These are phyloP conservation scores for Drosophila parabipectinata DNA, from an alignment of 1,140 invertebrate genomes.

Conservation along the genomic window DNA sequence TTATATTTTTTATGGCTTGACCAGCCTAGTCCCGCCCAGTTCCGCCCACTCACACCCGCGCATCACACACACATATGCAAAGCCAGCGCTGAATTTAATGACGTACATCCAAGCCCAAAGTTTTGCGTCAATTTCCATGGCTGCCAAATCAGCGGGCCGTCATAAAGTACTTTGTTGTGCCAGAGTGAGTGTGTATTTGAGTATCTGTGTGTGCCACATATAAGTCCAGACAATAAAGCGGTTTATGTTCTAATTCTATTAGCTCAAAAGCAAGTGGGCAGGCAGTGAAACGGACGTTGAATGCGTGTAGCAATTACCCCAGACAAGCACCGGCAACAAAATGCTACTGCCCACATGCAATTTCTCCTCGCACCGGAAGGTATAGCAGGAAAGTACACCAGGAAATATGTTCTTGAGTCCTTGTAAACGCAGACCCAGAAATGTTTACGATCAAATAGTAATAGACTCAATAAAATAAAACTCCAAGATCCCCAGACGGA, in stretches of 20 bases:
- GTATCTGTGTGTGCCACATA: slow-evolving; percentile 17
- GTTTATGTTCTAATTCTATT: slow-evolving; percentile 81
- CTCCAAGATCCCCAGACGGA: slow-evolving; percentile 5
- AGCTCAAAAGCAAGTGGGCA: slow-evolving; percentile 56
- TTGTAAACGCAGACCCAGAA: slow-evolving; percentile 11
- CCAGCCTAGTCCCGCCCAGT: slow-evolving; percentile 21
- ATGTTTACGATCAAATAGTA: slow-evolving; percentile 12
- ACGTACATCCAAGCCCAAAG: slow-evolving; percentile 42
- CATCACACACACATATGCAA: slow-evolving; percentile 34
- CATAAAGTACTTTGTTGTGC: slow-evolving; percentile 56
- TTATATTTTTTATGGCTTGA: slow-evolving; percentile 57
- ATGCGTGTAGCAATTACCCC: slow-evolving; percentile 68
- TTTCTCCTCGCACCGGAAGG: slow-evolving; percentile 6
- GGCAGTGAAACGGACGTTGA: slow-evolving; percentile 41
- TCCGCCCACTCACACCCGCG: neutral
- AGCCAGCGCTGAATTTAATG: slow-evolving; percentile 60
- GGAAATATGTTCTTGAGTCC: neutral
- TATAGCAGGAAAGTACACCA: neutral
- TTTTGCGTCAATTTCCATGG: slow-evolving; percentile 56
- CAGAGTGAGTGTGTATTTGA: neutral
- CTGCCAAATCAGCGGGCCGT: slow-evolving; percentile 63
- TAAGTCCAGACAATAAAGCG: slow-evolving; percentile 67
- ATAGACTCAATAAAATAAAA: slow-evolving; percentile 44
- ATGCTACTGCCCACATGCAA: slow-evolving; percentile 39
- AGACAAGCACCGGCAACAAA: slow-evolving; percentile 38